A percentile compares a stretch with the other conserved stretches of the same genome.
These are phyloP conservation scores for Cydia amplana DNA, from an alignment of 1,140 invertebrate species.

Conservation along the genomic window DNA sequence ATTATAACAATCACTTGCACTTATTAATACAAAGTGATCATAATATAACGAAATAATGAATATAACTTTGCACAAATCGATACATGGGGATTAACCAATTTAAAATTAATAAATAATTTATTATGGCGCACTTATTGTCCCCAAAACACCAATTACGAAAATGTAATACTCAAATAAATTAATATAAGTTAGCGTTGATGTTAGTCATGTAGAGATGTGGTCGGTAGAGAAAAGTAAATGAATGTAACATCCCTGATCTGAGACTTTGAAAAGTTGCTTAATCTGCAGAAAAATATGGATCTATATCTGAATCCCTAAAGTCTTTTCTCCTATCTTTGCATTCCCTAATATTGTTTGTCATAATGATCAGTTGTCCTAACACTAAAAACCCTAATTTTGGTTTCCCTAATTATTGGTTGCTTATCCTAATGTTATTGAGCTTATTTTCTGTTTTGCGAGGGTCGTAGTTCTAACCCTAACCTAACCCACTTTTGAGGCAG, in stretches of 20 bases:
- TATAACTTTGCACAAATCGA: conserved; percentile 54
- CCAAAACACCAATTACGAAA: conserved; percentile 63
- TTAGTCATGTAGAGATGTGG: conserved; percentile 68
- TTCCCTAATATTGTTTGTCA: too few relatives aligned
- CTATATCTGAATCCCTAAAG: too few relatives aligned
- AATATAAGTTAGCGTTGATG: conserved; percentile 58
- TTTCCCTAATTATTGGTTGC: too few relatives aligned
- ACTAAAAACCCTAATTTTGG: too few relatives aligned
- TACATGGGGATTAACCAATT: not conserved
- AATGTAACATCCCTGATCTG: conserved; percentile 38
- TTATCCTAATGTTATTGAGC: too few relatives aligned
- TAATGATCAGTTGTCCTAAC: too few relatives aligned
- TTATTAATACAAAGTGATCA: not conserved
- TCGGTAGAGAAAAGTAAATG: conserved; percentile 55
- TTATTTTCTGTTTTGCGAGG: too few relatives aligned
- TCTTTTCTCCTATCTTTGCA: too few relatives aligned
- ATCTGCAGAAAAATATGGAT: not conserved
- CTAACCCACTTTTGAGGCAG: too few relatives aligned
- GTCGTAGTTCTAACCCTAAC: too few relatives aligned
- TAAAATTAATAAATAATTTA: conserved; percentile 40
- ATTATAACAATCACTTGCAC: not conserved
- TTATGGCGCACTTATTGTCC: conserved; percentile 57
- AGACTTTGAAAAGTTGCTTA: conserved; percentile 40
- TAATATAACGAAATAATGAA: not conserved
- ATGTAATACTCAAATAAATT: conserved; percentile 45